Evolutionary conservation across 2,797 vertebrate species (phyloP).

Genomic region (Sebastes miniatus): DNA sequence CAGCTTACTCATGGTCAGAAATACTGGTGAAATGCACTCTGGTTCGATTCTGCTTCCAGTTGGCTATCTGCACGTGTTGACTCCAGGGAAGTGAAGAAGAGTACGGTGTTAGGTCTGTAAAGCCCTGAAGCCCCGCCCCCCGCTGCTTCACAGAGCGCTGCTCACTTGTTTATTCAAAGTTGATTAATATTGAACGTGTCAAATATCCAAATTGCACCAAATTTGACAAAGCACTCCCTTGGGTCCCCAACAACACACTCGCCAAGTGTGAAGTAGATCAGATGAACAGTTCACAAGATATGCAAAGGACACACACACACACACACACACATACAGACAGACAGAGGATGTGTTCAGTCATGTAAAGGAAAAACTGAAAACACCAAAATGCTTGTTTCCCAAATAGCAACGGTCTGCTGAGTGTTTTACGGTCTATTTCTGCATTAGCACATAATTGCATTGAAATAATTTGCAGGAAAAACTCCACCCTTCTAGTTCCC

Average conservation of each 20-base stretch:
- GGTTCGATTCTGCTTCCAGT: neutral
- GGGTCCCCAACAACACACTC: neutral
- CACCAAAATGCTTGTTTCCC: neutral
- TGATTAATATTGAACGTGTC: neutral
- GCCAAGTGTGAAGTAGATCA: neutral
- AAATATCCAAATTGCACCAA: neutral
- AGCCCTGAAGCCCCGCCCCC: too few relatives aligned
- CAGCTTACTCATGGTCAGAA: neutral
- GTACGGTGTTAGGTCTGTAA: neutral
- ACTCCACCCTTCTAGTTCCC: neutral
- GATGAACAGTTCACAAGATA: neutral
- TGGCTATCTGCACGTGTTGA: neutral
- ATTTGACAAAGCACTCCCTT: too few relatives aligned
- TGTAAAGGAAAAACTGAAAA: neutral
- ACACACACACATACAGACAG: neutral
- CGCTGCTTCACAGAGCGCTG: too few relatives aligned
- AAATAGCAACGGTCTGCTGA: neutral
- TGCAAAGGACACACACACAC: neutral
- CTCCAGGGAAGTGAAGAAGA: neutral
- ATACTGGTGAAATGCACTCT: neutral
- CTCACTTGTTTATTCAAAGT: neutral
- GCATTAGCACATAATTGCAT: neutral
- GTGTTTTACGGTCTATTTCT: neutral
- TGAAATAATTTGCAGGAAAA: neutral
- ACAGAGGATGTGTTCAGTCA: neutral